Conservation (phyloP, 2,888 invertebrate species). For the Phengaris arion region DNA sequence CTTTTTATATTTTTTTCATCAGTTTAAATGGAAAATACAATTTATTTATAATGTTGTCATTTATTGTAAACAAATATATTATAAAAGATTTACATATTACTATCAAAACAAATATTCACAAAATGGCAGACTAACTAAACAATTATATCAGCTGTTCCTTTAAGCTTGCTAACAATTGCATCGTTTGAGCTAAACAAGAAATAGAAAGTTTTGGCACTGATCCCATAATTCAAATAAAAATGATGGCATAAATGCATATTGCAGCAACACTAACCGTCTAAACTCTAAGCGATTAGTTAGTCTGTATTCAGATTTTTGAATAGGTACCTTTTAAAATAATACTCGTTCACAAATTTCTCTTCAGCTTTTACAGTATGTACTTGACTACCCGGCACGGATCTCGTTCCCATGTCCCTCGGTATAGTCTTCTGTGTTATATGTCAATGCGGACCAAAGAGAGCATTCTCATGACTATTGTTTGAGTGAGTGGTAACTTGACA, state of each 20-base stretch:
- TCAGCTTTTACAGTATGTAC: slow-evolving; percentile 66
- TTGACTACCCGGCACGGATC: slow-evolving; percentile 25
- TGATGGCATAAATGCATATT: slow-evolving; percentile 77
- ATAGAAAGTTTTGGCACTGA: slow-evolving; percentile 78
- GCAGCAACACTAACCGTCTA: slow-evolving; percentile 70
- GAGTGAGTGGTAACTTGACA: slow-evolving; percentile 76
- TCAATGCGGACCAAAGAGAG: slow-evolving; percentile 78
- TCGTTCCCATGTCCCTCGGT: slow-evolving; percentile 10
- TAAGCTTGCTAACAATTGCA: slow-evolving; percentile 79
- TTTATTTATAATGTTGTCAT: slow-evolving; percentile 80
- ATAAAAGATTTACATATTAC: slow-evolving; percentile 81
- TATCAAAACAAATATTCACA: slow-evolving; percentile 81
- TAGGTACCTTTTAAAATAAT: slow-evolving; percentile 78
- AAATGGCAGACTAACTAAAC: slow-evolving; percentile 80
- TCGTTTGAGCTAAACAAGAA: slow-evolving; percentile 79
- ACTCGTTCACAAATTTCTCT: slow-evolving; percentile 74
- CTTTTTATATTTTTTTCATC: slow-evolving; percentile 79
- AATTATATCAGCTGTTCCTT: slow-evolving; percentile 74
- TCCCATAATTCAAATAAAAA: slow-evolving; percentile 73
- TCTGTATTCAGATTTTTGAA: slow-evolving; percentile 74
- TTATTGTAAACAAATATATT: slow-evolving; percentile 80
- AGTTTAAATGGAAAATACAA: slow-evolving; percentile 80
- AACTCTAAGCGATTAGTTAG: slow-evolving; percentile 67
- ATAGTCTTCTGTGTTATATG: slow-evolving; percentile 42
- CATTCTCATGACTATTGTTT: slow-evolving; percentile 72